A percentile compares a stretch with the other conserved stretches of the same genome.
Conservation (phyloP, 2,888 invertebrate species). For the Dicycla oo region DNA sequence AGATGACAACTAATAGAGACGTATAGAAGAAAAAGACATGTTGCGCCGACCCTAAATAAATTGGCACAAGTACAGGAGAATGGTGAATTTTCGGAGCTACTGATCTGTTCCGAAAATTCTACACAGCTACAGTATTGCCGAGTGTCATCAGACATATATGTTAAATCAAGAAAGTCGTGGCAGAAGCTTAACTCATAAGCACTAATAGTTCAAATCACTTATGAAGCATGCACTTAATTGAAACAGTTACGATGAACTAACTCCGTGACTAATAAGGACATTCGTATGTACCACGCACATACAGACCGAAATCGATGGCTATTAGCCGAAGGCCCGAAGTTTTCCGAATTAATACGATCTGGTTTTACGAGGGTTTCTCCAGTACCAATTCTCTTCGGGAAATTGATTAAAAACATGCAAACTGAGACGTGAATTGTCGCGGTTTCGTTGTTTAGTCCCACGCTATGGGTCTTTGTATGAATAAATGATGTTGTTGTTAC, state of each 20-base stretch:
- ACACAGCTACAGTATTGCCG: too few species aligned
- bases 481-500: conserved; percentile 30
- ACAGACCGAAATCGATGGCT: conserved; percentile 41
- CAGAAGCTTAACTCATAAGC: not conserved
- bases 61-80: too few species aligned
- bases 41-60: too few species aligned
- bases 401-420: conserved; percentile 56
- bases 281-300: conserved; percentile 40
- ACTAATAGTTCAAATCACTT: conserved; percentile 37
- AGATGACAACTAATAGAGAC: too few species aligned
- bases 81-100: too few species aligned
- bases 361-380: conserved; percentile 45
- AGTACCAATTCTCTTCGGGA: conserved; percentile 20
- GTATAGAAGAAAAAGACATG: too few species aligned
- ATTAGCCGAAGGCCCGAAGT: conserved; percentile 42
- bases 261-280: conserved; percentile 35
- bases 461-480: conserved; percentile 11
- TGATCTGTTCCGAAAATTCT: too few species aligned
- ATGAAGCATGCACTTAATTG: conserved; percentile 26
- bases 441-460: conserved; percentile 25
- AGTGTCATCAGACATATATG: too few species aligned
- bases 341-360: conserved; percentile 53
- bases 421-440: conserved; percentile 48
- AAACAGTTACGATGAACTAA: conserved; percentile 35
- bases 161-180: too few species aligned